These are phyloP conservation scores for Indicator maculatus DNA, from an alignment of 2,113 vertebrate genomes.

Conservation along the genomic window DNA sequence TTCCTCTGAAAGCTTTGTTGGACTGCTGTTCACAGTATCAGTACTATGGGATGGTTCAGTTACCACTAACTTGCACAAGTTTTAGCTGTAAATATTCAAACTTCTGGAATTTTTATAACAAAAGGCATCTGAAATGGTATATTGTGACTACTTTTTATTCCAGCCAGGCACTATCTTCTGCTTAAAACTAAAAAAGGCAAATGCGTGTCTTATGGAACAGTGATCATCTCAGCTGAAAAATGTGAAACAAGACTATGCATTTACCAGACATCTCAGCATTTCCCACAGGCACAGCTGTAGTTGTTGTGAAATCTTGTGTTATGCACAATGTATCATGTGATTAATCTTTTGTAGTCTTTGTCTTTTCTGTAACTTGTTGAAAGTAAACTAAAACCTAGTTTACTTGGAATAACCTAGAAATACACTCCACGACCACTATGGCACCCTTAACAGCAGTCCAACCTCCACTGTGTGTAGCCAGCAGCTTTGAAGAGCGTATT, in stretches of 20 bases:
- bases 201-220: background rate
- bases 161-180: background rate
- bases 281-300: background rate
- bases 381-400: background rate
- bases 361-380: background rate
- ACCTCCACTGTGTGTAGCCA: background rate
- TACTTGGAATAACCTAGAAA: background rate
- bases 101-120: background rate
- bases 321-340: background rate
- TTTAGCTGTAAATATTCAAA: background rate
- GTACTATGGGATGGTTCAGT: background rate
- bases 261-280: background rate
- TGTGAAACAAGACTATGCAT: background rate
- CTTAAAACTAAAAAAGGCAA: background rate
- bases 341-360: background rate
- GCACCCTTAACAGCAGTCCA: background rate
- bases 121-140: background rate
- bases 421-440: background rate
- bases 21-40: background rate
- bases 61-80: background rate
- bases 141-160: background rate
- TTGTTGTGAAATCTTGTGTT: background rate
- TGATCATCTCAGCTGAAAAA: background rate
- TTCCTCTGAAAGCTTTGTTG: background rate
- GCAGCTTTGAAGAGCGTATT: background rate